Percentiles rank a stretch among this genome's conserved stretches.
Evolutionary conservation across 2,797 vertebrate genomes (phyloP).

Genomic region (Hyperoplus immaculatus): DNA sequence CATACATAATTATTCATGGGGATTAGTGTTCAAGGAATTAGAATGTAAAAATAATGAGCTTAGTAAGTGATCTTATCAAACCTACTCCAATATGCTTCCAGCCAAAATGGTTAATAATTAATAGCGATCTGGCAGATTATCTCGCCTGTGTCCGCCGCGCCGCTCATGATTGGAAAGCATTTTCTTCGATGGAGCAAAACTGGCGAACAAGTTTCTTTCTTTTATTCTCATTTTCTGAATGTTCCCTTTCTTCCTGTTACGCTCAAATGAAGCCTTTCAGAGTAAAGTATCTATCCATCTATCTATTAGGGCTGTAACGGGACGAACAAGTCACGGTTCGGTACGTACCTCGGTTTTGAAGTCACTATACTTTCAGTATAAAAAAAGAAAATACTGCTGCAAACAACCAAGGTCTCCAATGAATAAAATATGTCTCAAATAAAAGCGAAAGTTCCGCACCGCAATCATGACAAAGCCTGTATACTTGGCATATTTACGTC

Average conservation of each 20-base stretch:
- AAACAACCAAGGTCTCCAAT: too few species aligned
- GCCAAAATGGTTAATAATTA: slow-evolving; percentile 34
- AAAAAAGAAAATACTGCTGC: too few species aligned
- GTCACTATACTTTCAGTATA: too few species aligned
- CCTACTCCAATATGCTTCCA: slow-evolving; percentile 28
- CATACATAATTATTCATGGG: slow-evolving; percentile 35
- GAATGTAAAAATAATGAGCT: slow-evolving; percentile 51
- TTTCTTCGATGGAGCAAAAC: background rate
- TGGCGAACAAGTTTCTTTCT: background rate
- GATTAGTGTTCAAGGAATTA: slow-evolving; percentile 38
- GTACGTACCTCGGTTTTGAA: too few species aligned
- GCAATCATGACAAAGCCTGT: too few species aligned
- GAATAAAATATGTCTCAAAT: too few species aligned
- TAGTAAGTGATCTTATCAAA: slow-evolving; percentile 47
- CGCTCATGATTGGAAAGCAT: background rate
- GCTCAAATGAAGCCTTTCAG: background rate
- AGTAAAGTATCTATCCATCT: too few species aligned
- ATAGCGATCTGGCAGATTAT: slow-evolving; percentile 5
- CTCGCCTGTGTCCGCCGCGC: background rate
- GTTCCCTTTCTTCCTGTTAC: background rate
- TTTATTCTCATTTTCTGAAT: background rate
- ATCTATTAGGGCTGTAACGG: too few species aligned
- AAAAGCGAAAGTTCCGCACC: too few species aligned
- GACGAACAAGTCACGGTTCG: too few species aligned
- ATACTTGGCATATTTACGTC: too few species aligned